Percentiles rank a stretch among this genome's conserved stretches.
Conservation (phyloP, 2,888 invertebrate species). For the Gerris lacustris region DNA sequence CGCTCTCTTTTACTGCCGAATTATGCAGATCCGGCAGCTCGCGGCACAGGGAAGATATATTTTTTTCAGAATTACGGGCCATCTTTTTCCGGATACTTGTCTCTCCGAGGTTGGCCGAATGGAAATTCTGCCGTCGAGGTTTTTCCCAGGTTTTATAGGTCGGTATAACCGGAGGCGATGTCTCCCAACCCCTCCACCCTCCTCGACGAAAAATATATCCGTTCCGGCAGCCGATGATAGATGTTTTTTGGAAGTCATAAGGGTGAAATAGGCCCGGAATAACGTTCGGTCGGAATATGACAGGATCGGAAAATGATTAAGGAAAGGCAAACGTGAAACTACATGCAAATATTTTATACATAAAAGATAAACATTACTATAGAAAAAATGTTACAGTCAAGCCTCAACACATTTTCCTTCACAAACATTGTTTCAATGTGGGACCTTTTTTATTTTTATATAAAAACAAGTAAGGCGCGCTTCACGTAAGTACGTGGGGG, state of each 20-base stretch:
- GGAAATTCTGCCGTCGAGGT: constrained; percentile 1
- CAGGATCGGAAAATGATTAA: background rate
- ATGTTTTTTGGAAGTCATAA: constrained; percentile 25
- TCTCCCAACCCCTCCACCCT: background rate
- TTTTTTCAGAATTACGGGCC: constrained; percentile 23
- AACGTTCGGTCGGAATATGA: background rate
- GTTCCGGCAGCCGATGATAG: constrained; percentile 15
- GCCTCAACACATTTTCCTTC: too few species aligned
- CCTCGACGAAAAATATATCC: background rate
- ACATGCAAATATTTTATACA: background rate
- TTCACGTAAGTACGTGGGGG: too few species aligned
- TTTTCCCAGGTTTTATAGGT: background rate
- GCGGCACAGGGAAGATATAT: constrained; percentile 19
- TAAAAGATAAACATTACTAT: too few species aligned
- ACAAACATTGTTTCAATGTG: too few species aligned
- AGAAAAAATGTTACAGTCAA: too few species aligned
- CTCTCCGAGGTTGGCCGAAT: background rate
- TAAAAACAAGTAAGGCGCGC: too few species aligned
- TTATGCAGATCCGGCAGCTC: constrained; percentile 27
- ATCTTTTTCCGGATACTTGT: constrained; percentile 25
- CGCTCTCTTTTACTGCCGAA: constrained; percentile 28
- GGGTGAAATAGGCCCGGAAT: constrained; percentile 21
- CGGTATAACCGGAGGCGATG: constrained; percentile 2
- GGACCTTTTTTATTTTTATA: too few species aligned
- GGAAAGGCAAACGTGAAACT: background rate